phyloP scores from a whole-genome alignment of 2,797 vertebrate species.

The Eulemur rubriventer region DNA sequence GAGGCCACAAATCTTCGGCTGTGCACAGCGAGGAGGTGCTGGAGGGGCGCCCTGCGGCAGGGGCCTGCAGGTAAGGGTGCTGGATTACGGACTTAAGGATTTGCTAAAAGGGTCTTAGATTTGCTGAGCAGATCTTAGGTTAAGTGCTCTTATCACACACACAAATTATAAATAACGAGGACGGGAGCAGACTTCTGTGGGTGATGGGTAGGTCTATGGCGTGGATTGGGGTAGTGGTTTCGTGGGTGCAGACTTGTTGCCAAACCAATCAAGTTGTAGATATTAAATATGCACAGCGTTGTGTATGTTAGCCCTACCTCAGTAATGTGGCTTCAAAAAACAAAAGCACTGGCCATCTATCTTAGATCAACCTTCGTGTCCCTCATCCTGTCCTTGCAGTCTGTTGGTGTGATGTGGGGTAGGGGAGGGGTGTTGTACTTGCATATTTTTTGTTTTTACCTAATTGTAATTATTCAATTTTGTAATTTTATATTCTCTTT shows the following conservation, averaged over 20 bases:
- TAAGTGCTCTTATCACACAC: background rate
- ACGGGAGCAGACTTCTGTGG: background rate
- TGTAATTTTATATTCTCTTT: background rate
- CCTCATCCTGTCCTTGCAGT: background rate
- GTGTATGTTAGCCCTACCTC: background rate
- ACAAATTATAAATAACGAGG: background rate
- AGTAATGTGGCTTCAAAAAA: background rate
- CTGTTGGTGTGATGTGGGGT: background rate
- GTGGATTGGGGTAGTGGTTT: background rate
- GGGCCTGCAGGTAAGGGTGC: too few species aligned
- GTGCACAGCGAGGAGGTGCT: too few species aligned
- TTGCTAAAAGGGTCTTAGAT: background rate
- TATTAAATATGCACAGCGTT: background rate
- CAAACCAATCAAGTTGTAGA: background rate
- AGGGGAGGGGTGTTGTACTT: background rate
- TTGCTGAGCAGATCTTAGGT: background rate
- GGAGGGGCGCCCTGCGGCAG: rapidly evolving
- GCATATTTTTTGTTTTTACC: background rate
- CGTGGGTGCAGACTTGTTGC: background rate
- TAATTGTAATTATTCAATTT: background rate
- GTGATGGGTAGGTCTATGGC: background rate
- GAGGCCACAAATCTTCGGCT: background rate
- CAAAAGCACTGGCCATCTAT: background rate
- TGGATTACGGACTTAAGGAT: too few species aligned
- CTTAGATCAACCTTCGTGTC: background rate